Evolutionary conservation across 2,888 invertebrate genomes (phyloP), one percentile per base, ranked within the genome.

Genomic region (Leptogaster cylindrica): DNA sequence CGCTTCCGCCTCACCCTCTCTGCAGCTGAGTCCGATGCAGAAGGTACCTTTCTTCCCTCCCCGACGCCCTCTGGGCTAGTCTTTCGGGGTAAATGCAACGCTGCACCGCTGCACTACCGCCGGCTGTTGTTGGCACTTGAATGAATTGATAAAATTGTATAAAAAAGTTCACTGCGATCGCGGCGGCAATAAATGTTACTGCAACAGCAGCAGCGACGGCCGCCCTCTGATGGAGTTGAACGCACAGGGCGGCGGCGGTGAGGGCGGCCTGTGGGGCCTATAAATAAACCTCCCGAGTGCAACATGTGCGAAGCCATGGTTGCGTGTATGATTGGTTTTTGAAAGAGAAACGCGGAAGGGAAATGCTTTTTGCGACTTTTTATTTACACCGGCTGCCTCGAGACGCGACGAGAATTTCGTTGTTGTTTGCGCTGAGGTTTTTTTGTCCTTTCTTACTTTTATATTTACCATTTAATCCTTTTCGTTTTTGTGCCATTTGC

Each of bases 301-400:
- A 55, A 52, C 52, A 52, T 52, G 31, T 52, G 52, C 33, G 33
- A 36, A 18, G 46, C 46, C 55, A 46, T 46, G 46, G 46, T 25
- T 20, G 12, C 55, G 28, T n/a, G 55, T 55, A 14, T 55, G 36
- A 55, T 55, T n/a, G n/a, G 39, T 25, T 55, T 55, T 55, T 55
- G 55, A 55, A 55, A 55, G 55, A 55, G 55, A 55, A 55, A 55
- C 55, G 55, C 55, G 55, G 55, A 55, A 55, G 55, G 36, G 55
- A 55, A 55, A 36, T 36, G 33, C 31, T 55, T 55, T 55, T 55
- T 55, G 55, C 55, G 18, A 28, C 23, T 36, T 55, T 55, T 55
- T 41, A 4, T 39, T 41, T 41, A 16, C 10, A 41, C 14, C 16
- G 41, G 10, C 1, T 14, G 16, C 18, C 16, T 14, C 10, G 31